Evolutionary conservation across 2,113 vertebrate genomes (phyloP), one percentile per base, ranked within the genome.

Genomic region (Orientallactaga bullata): DNA sequence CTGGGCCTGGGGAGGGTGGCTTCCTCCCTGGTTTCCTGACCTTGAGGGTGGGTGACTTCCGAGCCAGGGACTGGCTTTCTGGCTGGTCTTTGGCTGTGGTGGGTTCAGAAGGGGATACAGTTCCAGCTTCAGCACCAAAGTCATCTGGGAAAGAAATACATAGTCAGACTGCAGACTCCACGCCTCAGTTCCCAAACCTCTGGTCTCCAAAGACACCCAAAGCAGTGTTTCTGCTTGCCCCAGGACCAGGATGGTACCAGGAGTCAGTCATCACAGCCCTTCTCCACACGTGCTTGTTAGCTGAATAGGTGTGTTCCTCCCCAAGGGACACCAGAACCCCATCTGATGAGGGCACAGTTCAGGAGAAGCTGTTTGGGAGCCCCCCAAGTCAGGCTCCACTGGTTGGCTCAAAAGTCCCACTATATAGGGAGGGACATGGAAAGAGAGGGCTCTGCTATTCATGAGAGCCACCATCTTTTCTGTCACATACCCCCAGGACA

Each of bases 81-180:
- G 85, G 78, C 26, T 97, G 95, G 11, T 88, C 88, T 95, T 89
- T 95, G 90, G 88, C 76, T 85, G 37, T 0, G 1, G 79, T 13
- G 68, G 90, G 30, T 79, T 94, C 95, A 72, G 96, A 94, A 8
- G 79, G 47, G 32, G 95, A 80, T 42, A 77, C 26, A 74, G 90
- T 60, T 83, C 79, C 66, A 74, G 93, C 78, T 73, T 97, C 91
- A 11, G 81, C 20, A n/a, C 90, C 86, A 32, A 92, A 65, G 88
- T 92, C 90, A 90, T 95, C 97, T 97, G 60, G 71, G 94, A 94
- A 96, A 95, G 1, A 32, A 95, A 94, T 39, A 86, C 61, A 93
- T 0, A 17, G 71, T 97, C 82, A 96, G 82, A 80, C 32, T 21
- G 5, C 13, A 93, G 76, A 81, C 51, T 21, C 12, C 7, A 17